phyloP scores from a whole-genome alignment of 2,888 invertebrate genomes.

The Philereme vetulata region DNA sequence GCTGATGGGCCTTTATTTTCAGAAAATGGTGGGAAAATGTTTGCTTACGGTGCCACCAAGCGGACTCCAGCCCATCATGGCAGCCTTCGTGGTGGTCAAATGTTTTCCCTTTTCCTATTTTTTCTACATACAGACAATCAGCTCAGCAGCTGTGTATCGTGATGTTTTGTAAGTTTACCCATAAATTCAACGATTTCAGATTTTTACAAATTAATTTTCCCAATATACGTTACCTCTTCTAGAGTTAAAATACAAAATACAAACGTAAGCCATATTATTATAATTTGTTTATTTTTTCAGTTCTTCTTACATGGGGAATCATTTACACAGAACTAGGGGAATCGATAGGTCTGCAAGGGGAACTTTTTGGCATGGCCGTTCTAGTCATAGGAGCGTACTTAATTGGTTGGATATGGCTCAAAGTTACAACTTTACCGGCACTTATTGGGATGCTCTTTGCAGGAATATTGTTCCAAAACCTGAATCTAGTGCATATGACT shows the following conservation, averaged over 20 bases:
- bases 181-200: not conserved
- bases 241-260: too few relatives aligned
- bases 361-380: constrained; percentile 86
- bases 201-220: too few relatives aligned
- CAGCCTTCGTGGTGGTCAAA: constrained; percentile 87
- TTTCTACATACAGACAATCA: constrained; percentile 86
- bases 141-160: constrained; percentile 69
- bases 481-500: constrained; percentile 85
- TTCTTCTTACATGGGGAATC: constrained; percentile 87
- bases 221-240: too few relatives aligned
- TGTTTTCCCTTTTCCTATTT: constrained; percentile 88
- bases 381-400: constrained; percentile 88
- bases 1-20: constrained; percentile 1
- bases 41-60: constrained; percentile 86
- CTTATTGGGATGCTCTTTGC: constrained; percentile 90
- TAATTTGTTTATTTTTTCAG: constrained; percentile 56
- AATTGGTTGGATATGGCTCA: constrained; percentile 87
- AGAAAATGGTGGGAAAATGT: constrained; percentile 86
- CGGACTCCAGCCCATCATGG: constrained; percentile 85
- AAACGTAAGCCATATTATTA: too few relatives aligned
- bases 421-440: constrained; percentile 88
- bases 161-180: constrained; percentile 68
- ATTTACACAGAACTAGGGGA: constrained; percentile 86
- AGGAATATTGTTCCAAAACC: constrained; percentile 87
- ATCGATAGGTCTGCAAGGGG: constrained; percentile 86